These are phyloP conservation scores for Pluvianellus socialis DNA, from an alignment of 2,113 vertebrate species.

Conservation along the genomic window DNA sequence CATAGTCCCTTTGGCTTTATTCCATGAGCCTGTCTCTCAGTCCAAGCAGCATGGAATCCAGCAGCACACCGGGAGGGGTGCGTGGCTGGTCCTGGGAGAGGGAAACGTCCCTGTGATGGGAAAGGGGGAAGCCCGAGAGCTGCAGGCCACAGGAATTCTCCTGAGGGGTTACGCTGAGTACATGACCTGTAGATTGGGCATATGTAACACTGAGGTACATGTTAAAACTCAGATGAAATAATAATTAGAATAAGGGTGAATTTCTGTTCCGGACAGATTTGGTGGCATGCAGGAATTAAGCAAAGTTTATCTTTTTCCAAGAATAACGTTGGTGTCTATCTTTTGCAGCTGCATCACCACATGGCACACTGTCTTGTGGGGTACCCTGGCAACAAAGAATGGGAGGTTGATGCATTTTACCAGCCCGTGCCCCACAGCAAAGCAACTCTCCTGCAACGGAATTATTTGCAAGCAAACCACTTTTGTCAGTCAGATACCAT, in stretches of 20 bases:
- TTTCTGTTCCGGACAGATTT: not conserved
- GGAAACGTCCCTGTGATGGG: not conserved
- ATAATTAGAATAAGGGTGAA: not conserved
- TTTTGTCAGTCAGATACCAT: not conserved
- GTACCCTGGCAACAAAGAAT: not conserved
- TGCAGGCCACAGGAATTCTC: not conserved
- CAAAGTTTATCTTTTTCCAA: not conserved
- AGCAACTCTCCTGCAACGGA: not conserved
- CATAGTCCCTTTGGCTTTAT: not conserved
- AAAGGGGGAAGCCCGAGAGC: not conserved
- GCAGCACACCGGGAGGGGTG: not conserved
- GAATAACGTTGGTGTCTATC: not conserved
- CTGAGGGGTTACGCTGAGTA: not conserved
- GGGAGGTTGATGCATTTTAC: not conserved
- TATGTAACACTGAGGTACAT: not conserved
- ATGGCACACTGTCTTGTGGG: not conserved
- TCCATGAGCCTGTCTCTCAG: not conserved
- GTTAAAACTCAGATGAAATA: not conserved
- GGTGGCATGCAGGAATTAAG: not conserved
- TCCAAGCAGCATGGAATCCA: fast-evolving
- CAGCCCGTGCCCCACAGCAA: not conserved
- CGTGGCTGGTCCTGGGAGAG: fast-evolving
- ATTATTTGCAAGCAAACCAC: not conserved
- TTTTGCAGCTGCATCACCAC: not conserved
- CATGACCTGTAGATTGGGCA: not conserved